Base-by-base conservation (phyloP, 2,797 vertebrate species). In the Ispidina picta region DNA sequence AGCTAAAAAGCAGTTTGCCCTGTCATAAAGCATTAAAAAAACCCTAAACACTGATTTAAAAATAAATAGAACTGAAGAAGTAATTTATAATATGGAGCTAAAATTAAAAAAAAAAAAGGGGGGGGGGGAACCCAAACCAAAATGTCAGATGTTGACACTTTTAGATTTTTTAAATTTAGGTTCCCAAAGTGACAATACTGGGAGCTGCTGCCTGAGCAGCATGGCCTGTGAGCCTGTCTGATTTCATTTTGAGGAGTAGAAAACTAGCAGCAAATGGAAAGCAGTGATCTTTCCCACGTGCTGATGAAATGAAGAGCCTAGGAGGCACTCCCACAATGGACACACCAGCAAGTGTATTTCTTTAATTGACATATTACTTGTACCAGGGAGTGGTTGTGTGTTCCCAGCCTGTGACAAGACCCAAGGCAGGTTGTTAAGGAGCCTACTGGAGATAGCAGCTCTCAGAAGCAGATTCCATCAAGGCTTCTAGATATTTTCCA, bases 401-500 rank as follows among this genome's bases (percentile, higher is more conserved):
- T 48, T 90, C 75, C 28, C 31, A 60, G 4, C 29, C 55, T 44
- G 51, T 94, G 86, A 79, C 83, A 90, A 52, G 23, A 60, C 54
- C 31, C 39, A 86, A 12, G 49, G 31, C 10, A 39, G 88, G 14
- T 46, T 91, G 92, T 72, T 39, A 37, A 49, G 51, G 37, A 85
- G 20, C 15, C 31, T 41, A 6, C 26, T 80, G 68, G 88, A 94
- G 92, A 80, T 74, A 91, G 89, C 63, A 71, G 71, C 90, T 89
- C 87, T 79, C 39, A 12, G 81, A 95, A 93, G 69, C 29, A 90
- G 95, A 95, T 93, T 96, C 79, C 79, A 79, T 91, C 91, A 77
- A 46, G 46, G 73, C 87, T 95, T 39, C 62, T 70, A 94, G 94
- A 89, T 94, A 91, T 95, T 96, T 96, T 92, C 92, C 69, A 76